Evolutionary conservation across 2,888 invertebrate species (phyloP), one percentile per base, ranked within the genome.

Genomic region (Orgyia antiqua): DNA sequence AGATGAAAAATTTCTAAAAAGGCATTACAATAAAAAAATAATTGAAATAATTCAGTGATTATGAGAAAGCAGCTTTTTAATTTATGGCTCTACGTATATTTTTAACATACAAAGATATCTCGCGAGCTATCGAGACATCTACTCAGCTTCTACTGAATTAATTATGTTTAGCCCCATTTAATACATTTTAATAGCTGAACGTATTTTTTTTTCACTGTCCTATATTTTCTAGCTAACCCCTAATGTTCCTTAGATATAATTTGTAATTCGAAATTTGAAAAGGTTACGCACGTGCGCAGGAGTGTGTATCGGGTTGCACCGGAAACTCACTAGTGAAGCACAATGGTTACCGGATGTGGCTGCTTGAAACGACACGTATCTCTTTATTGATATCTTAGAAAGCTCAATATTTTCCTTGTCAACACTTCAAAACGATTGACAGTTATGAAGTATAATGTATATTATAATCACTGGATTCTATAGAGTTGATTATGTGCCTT

Each of bases 261-360:
- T 75, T 69, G 62, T 69, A 66, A 68, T 68, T 71, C 52, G 57
- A 71, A 68, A 67, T 78, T 76, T 75, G 75, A 78, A 79, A 83
- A 80, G 82, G 74, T 71, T 63, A 73, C 84, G 86, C 86, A 84
- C 86, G 86, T 86, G 86, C 84, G 86, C 86, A 73, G 73, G 84
- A 84, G 86, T 82, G 74, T 68, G 75, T 82, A 83, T 86, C 84
- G 83, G 73, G 84, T 86, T 86, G 77, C 80, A 66, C 82, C 86
- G 86, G 86, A 86, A 86, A 76, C 60, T 62, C 57, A 61, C 64
- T 67, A 63, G 74, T 67, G 73, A 72, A 71, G 72, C 69, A 86
- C 82, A 86, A 86, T 84, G 74, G 73, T 57, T 54, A 65, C 80
- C 82, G 86, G 86, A 86, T 79, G 84, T 84, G 84, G 84, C 80